Conservation (phyloP, 2,888 invertebrate genomes). For the Quadroppia sp. region DNA sequence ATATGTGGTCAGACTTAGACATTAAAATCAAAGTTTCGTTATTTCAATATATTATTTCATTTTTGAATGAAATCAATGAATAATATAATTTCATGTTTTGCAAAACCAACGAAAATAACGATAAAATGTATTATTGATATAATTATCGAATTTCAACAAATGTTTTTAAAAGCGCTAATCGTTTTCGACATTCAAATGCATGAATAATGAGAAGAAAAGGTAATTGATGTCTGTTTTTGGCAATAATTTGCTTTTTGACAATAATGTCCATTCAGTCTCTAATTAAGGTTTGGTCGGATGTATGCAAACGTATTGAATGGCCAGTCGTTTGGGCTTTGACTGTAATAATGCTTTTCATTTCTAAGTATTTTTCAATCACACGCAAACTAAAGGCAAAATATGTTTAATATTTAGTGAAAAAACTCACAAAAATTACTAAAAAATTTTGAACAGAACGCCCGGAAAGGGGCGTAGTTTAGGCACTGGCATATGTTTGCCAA, state of each 20-base stretch:
- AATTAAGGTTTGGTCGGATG: constrained; percentile 27
- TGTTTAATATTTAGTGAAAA: constrained; percentile 10
- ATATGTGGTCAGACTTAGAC: too few species aligned
- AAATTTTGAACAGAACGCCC: neutral
- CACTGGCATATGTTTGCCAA: constrained; percentile 8
- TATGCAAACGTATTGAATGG: constrained; percentile 1
- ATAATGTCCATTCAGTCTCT: constrained; percentile 3
- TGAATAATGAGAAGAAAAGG: constrained; percentile 15
- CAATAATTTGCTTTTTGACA: constrained; percentile 16
- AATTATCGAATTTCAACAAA: too few species aligned
- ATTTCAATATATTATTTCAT: too few species aligned
- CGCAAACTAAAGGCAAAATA: constrained; percentile 22
- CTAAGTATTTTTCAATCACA: neutral
- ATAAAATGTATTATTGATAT: neutral
- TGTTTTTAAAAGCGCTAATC: constrained; percentile 15
- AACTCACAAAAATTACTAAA: constrained; percentile 2
- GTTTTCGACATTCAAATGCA: neutral
- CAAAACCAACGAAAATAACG: too few species aligned
- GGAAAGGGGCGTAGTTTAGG: constrained; percentile 9
- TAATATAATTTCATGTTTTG: too few species aligned
- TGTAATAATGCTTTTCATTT: too few species aligned
- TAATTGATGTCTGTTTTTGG: neutral
- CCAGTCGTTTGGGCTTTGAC: neutral
- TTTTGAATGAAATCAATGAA: too few species aligned
- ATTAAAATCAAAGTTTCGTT: too few species aligned